A percentile compares a stretch with the other conserved stretches of the same genome.
Conservation (phyloP, 2,888 invertebrate species). For the Agrotis exclamationis region DNA sequence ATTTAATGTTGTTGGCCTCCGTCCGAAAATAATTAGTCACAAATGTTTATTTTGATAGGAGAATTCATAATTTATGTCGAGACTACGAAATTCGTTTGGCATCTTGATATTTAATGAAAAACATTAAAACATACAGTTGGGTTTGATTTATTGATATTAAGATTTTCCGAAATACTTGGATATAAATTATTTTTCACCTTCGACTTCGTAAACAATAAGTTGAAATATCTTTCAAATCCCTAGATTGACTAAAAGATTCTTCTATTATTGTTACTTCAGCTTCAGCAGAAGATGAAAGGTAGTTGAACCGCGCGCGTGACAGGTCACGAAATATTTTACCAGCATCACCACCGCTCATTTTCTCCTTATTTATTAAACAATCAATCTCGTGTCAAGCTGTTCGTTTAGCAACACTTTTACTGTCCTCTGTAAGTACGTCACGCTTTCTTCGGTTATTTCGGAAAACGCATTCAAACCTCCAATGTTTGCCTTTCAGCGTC, state of each 20-base stretch:
- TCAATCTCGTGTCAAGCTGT: conserved; percentile 52
- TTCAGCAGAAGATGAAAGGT: conserved; percentile 4
- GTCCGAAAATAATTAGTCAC: conserved; percentile 37
- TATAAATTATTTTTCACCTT: not conserved
- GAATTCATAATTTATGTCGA: conserved; percentile 16
- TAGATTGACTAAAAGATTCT: not conserved
- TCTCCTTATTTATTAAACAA: conserved; percentile 48
- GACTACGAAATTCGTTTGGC: conserved; percentile 11
- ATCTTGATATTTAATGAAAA: conserved; percentile 6
- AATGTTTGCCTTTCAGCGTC: conserved; percentile 25
- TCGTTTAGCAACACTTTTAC: conserved; percentile 79
- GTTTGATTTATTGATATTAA: not conserved
- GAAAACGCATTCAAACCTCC: conserved; percentile 35
- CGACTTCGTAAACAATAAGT: not conserved
- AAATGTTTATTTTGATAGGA: conserved; percentile 39
- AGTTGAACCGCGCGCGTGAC: conserved; percentile 6
- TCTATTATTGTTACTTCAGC: too few relatives aligned
- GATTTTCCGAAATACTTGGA: not conserved
- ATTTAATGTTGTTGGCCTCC: conserved; percentile 38
- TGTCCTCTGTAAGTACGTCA: conserved; percentile 72
- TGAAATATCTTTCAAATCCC: not conserved
- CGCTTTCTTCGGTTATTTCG: conserved; percentile 78
- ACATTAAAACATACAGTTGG: not conserved
- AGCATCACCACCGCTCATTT: conserved; percentile 40
- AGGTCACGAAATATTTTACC: conserved; percentile 37